Percentiles rank a stretch among this genome's conserved stretches.
These are phyloP conservation scores for Pseudomyrmex sp. DNA, from an alignment of 1,140 invertebrate genomes.

Conservation along the genomic window DNA sequence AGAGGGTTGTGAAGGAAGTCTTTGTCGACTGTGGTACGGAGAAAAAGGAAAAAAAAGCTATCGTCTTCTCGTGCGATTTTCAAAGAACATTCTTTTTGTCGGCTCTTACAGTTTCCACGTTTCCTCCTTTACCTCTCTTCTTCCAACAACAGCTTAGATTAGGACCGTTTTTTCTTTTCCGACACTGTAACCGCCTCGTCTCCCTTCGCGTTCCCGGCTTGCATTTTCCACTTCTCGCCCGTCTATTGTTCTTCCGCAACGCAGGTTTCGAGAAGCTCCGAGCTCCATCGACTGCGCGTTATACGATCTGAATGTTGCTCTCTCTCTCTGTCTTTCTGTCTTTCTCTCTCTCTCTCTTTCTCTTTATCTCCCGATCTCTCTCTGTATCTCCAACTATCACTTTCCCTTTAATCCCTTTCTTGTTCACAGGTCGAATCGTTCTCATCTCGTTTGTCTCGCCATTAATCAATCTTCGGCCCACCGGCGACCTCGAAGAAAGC, in stretches of 20 bases:
- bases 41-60: neutral
- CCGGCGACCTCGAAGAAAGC: constrained; percentile 41
- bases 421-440: constrained; percentile 46
- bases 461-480: constrained; percentile 62
- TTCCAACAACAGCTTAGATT: constrained; percentile 32
- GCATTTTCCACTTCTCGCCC: constrained; percentile 47
- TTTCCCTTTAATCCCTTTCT: constrained; percentile 47
- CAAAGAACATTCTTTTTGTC: neutral
- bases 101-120: neutral
- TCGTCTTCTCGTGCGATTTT: neutral
- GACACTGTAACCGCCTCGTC: neutral
- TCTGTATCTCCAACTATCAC: neutral
- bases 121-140: neutral
- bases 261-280: constrained; percentile 3
- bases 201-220: neutral
- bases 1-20: constrained; percentile 12
- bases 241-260: constrained; percentile 26
- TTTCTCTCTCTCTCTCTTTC: neutral
- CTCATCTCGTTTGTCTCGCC: constrained; percentile 46
- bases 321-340: neutral
- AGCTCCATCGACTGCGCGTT: constrained; percentile 16
- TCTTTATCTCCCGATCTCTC: neutral
- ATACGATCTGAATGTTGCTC: constrained; percentile 14
- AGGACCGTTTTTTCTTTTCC: constrained; percentile 27
- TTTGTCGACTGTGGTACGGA: neutral